These are phyloP conservation scores for Chinchilla lanigera DNA, from an alignment of 2,113 vertebrate genomes.

Conservation along the genomic window DNA sequence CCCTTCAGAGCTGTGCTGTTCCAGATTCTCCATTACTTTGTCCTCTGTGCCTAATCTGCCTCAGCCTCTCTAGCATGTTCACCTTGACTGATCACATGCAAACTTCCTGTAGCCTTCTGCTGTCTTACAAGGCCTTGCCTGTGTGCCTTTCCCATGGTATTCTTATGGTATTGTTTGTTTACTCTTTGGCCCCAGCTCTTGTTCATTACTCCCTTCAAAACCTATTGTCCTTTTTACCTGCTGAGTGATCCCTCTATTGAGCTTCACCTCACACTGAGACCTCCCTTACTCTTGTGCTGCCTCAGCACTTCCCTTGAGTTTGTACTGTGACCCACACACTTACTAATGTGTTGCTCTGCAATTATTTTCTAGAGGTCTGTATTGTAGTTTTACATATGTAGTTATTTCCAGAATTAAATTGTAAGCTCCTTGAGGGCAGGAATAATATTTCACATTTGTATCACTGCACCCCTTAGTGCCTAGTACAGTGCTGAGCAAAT, in stretches of 20 bases:
- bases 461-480: slow-evolving; percentile 66
- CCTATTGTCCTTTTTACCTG: background rate
- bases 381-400: slow-evolving; percentile 64
- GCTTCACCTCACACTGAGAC: background rate
- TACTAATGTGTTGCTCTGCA: slow-evolving; percentile 62
- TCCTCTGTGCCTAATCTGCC: background rate
- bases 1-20: background rate
- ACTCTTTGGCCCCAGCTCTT: background rate
- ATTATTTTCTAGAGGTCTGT: slow-evolving; percentile 67
- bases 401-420: slow-evolving; percentile 76
- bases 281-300: background rate
- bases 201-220: background rate
- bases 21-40: background rate
- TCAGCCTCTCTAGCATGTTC: background rate
- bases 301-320: slow-evolving; percentile 47
- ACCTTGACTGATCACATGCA: background rate
- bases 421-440: slow-evolving; percentile 82
- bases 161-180: background rate
- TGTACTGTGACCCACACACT: slow-evolving; percentile 42
- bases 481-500: slow-evolving; percentile 77
- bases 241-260: background rate
- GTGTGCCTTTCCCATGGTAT: slow-evolving; percentile 66
- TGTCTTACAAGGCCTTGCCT: slow-evolving; percentile 31
- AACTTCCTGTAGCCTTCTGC: background rate
- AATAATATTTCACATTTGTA: slow-evolving; percentile 67